phyloP scores from a whole-genome alignment of 1,140 invertebrate genomes.

The Melipona quadrifasciata region DNA sequence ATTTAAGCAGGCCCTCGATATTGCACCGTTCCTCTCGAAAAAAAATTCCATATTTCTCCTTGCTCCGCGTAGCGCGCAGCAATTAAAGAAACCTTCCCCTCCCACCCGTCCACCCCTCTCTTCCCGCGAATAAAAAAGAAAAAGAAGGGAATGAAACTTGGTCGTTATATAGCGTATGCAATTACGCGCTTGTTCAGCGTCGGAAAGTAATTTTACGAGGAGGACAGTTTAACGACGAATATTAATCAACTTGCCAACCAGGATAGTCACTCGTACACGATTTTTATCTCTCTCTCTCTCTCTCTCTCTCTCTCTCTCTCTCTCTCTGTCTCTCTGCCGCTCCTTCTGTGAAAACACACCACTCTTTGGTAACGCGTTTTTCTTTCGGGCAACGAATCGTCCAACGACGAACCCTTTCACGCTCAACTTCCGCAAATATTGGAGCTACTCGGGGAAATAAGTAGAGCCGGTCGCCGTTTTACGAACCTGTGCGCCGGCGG shows the following conservation, averaged over 20 bases:
- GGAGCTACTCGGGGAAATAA: conserved; percentile 36
- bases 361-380: conserved; percentile 30
- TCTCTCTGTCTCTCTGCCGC: no score
- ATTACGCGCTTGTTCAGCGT: conserved; percentile 22
- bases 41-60: neutral
- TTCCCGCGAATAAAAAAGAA: neutral
- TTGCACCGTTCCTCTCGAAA: neutral
- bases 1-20: neutral
- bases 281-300: neutral
- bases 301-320: neutral
- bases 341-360: neutral
- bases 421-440: conserved; percentile 36
- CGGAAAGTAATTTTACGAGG: conserved; percentile 31
- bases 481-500: neutral
- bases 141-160: neutral
- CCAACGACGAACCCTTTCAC: neutral
- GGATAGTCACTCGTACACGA: conserved; percentile 1
- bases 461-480: conserved; percentile 26
- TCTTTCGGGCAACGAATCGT: neutral
- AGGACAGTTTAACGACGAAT: conserved; percentile 35
- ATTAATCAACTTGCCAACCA: conserved; percentile 38
- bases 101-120: neutral
- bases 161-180: conserved; percentile 17
- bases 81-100: conserved; percentile 22
- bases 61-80: neutral